These are phyloP conservation scores for Pterocles gutturalis DNA, from an alignment of 2,113 vertebrate species.

Conservation along the genomic window DNA sequence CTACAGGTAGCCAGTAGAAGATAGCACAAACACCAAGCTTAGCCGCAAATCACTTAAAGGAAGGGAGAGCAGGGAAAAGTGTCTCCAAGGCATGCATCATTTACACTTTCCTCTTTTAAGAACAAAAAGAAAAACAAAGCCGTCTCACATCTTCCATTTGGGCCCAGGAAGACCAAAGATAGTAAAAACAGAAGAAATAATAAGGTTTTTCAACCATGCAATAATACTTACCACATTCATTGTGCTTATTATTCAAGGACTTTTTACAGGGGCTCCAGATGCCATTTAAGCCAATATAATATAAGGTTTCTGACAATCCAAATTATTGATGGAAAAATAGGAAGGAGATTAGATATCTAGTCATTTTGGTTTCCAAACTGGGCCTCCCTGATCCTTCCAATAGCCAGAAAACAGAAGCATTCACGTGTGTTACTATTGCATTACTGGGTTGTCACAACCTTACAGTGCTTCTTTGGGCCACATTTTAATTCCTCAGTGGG, in stretches of 20 bases:
- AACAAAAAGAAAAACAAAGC: background rate
- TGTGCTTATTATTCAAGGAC: background rate
- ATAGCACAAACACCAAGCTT: background rate
- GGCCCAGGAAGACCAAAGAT: background rate
- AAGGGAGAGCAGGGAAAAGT: background rate
- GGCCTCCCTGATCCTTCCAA: background rate
- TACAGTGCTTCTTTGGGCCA: background rate
- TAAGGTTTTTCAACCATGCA: background rate
- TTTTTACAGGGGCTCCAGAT: background rate
- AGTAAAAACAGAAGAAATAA: background rate
- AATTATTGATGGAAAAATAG: background rate
- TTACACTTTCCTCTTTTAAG: background rate
- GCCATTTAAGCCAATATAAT: background rate
- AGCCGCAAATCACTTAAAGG: background rate
- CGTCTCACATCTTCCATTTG: background rate
- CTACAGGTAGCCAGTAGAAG: background rate
- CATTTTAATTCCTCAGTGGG: background rate
- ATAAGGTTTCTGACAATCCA: background rate
- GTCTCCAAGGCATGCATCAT: background rate
- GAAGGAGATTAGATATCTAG: background rate
- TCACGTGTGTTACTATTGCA: background rate
- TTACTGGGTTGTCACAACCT: background rate
- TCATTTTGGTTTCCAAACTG: background rate
- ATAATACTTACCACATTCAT: background rate
- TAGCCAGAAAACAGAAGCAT: background rate